Evolutionary conservation across 1,140 invertebrate species (phyloP).

Genomic region (Eriosoma lanigerum): DNA sequence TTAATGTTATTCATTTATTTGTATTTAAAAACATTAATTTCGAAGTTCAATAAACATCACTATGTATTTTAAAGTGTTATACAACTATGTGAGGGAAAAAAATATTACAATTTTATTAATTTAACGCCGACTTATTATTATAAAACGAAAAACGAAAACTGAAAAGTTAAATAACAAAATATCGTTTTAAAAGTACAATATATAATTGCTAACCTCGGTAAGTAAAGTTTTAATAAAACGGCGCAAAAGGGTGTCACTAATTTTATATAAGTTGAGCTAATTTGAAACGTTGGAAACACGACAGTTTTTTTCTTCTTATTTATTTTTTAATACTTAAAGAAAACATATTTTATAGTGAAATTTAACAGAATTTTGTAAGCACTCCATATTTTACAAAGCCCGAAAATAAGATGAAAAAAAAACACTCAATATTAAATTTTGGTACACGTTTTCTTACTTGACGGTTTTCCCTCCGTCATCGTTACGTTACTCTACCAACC

Average conservation of each 20-base stretch:
- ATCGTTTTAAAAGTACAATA: no score
- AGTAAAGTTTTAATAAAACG: not conserved
- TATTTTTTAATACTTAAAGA: not conserved
- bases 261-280: not conserved
- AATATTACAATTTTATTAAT: no score
- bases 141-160: no score
- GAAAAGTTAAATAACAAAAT: no score
- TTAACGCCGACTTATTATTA: no score
- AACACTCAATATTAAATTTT: not conserved
- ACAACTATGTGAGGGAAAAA: no score
- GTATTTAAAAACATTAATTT: no score
- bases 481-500: not conserved
- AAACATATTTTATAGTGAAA: not conserved
- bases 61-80: no score
- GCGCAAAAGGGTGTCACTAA: not conserved
- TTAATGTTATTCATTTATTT: no score
- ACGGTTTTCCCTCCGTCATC: not conserved
- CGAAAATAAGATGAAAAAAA: not conserved
- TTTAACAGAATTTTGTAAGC: not conserved
- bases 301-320: no score
- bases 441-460: not conserved
- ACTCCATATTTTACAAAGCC: not conserved
- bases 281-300: not conserved
- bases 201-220: not conserved
- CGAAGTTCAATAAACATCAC: no score